Evolutionary conservation across 1,140 invertebrate species (phyloP), one percentile per base, ranked within the genome.

Genomic region (Macrobrachium rosenbergii): DNA sequence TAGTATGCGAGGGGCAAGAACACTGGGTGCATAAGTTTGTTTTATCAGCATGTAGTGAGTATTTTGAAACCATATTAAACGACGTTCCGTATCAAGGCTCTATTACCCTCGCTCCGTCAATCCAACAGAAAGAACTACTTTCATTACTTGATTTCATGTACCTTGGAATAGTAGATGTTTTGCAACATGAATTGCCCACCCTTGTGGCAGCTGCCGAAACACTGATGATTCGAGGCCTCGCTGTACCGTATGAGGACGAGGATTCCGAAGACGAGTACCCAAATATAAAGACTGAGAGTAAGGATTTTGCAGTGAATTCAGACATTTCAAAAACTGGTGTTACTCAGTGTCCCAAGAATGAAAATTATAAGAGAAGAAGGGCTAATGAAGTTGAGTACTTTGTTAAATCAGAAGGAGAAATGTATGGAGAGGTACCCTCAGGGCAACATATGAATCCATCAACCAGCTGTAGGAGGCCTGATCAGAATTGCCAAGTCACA

Each of bases 21-120:
- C 69, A 82, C 78, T 87, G 84, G 84, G 84, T 87, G 43, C 84
- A 87, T 67, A 87, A 87, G 67, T 87, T 87, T 23, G 79, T 87
- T 64, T 52, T 87, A 8, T 75, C 84, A 64, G 84, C 84, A 6
- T 87, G 84, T 28, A 87, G 84, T 82, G 84, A 87, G 63, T 87
- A 87, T 59, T 87, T 87, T 58, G 59, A 87, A 75, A 59, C 80
- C n/a, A 19, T 87, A 43, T 58, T 87, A 79, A 63, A 75, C 19
- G 69, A 87, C 58, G 78, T 87, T 59, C 84, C 84, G 6, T 79
- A 87, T 43, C 58, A 67, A 81, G 84, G 84, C 16, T 87, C 84
- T 45, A 82, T 87, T 21, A 73, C 59, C 59, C n/a, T 87, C 28
- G 37, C 84, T n/a, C 21, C 77, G 11, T 69, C 72, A 62, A 67